Evolutionary conservation across 2,797 vertebrate genomes (phyloP).

Genomic region (Coreius guichenoti): DNA sequence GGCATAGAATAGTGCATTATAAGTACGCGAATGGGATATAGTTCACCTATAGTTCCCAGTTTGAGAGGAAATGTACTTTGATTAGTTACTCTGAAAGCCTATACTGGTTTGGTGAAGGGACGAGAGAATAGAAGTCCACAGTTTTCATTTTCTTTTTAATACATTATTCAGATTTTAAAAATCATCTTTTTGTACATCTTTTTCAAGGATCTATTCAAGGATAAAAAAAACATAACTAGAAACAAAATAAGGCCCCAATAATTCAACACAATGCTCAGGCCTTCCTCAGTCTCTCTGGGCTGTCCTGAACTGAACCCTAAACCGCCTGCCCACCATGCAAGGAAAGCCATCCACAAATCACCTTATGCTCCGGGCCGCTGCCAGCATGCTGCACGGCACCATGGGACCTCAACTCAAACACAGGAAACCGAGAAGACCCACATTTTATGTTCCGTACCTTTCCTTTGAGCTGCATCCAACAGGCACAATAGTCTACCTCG

Average conservation of each 20-base stretch:
- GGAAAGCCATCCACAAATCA: slow-evolving; percentile 64
- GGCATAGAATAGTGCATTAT: background rate
- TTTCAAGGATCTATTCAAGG: no score
- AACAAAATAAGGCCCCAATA: background rate
- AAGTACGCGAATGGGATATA: background rate
- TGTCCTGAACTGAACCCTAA: slow-evolving; percentile 65
- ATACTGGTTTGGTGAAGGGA: background rate
- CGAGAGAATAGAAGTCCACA: background rate
- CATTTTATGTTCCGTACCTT: slow-evolving; percentile 59
- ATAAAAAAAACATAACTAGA: background rate
- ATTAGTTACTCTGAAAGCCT: background rate
- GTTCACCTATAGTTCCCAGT: background rate
- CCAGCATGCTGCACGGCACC: slow-evolving; percentile 36
- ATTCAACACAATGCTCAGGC: background rate
- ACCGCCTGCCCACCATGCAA: slow-evolving; percentile 34
- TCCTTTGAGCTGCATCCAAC: slow-evolving; percentile 55
- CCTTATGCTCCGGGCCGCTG: slow-evolving; percentile 38
- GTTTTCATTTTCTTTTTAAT: background rate
- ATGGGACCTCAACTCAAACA: slow-evolving; percentile 63
- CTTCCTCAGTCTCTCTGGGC: slow-evolving; percentile 14
- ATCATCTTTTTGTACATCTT: no score
- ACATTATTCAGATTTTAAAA: background rate
- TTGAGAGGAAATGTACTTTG: background rate
- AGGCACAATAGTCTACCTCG: slow-evolving; percentile 13
- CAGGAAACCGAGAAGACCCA: slow-evolving; percentile 60